Evolutionary conservation across 2,888 invertebrate species (phyloP).

Genomic region (Eristalis pertinax): DNA sequence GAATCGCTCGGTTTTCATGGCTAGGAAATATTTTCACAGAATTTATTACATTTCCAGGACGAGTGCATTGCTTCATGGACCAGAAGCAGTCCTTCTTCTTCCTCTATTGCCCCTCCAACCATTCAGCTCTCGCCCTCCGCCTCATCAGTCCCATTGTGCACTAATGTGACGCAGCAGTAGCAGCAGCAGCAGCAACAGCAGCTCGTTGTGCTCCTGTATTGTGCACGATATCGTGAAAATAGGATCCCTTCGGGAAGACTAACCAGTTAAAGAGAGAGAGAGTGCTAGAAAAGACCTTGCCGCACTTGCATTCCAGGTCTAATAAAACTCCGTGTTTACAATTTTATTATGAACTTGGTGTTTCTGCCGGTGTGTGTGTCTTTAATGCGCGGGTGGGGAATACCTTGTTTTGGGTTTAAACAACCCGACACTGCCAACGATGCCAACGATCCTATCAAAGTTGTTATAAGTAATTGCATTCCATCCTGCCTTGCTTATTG

Average conservation of each 20-base stretch:
- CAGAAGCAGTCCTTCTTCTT: conserved; percentile 50
- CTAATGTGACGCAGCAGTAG: conserved; percentile 19
- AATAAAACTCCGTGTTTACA: conserved; percentile 79
- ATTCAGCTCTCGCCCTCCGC: neutral
- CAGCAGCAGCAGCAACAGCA: neutral
- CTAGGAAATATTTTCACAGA: conserved; percentile 48
- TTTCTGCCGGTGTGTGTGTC: neutral
- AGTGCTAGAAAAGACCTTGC: conserved; percentile 6
- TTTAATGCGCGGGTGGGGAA: conserved; percentile 37
- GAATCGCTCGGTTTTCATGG: conserved; percentile 2
- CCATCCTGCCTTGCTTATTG: conserved; percentile 49
- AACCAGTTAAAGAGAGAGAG: conserved; percentile 45
- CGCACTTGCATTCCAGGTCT: conserved; percentile 46
- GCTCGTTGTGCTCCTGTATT: conserved; percentile 4
- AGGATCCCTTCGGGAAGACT: conserved; percentile 61
- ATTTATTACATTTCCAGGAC: conserved; percentile 69
- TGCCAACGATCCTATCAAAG: conserved; percentile 40
- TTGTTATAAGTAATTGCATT: conserved; percentile 67
- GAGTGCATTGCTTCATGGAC: conserved; percentile 61
- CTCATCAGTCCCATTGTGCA: neutral
- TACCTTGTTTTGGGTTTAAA: neutral
- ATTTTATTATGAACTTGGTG: conserved; percentile 77
- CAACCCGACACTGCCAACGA: neutral
- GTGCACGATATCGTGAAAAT: conserved; percentile 30
- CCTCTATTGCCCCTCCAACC: too few relatives aligned